Conservation (phyloP, 2,888 invertebrate species). For the Euphydryas editha region DNA sequence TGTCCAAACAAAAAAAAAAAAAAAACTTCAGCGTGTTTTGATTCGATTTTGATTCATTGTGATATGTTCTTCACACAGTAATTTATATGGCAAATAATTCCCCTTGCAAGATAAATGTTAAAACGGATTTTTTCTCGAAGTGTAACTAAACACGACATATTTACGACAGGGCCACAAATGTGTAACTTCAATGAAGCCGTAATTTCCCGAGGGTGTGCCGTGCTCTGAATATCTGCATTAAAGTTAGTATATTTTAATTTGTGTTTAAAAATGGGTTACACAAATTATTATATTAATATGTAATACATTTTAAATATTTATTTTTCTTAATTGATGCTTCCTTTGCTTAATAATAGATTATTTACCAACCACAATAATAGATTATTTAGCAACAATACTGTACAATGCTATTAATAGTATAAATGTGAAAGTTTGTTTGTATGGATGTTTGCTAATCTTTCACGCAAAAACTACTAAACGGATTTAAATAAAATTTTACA, state of each 20-base stretch:
- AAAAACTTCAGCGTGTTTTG: background rate
- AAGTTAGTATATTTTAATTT: constrained; percentile 11
- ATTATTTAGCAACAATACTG: too few species aligned
- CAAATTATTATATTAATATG: background rate
- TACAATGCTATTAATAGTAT: too few species aligned
- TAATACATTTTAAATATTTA: background rate
- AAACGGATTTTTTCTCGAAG: constrained; percentile 1
- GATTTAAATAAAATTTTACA: too few species aligned
- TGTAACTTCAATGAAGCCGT: constrained; percentile 31
- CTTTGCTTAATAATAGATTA: too few species aligned
- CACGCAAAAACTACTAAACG: too few species aligned
- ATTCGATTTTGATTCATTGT: background rate
- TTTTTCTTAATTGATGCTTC: too few species aligned
- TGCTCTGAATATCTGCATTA: constrained; percentile 5
- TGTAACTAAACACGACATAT: constrained; percentile 14
- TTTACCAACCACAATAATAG: too few species aligned
- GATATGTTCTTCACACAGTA: background rate
- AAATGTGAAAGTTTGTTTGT: too few species aligned
- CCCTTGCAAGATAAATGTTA: background rate
- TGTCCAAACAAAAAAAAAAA: too few species aligned
- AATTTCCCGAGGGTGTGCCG: constrained; percentile 31
- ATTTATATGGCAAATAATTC: background rate
- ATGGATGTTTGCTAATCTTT: too few species aligned
- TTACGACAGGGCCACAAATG: constrained; percentile 31
- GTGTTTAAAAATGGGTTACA: constrained; percentile 1